Conservation (phyloP, 2,888 invertebrate genomes). For the Patella caerulea region DNA sequence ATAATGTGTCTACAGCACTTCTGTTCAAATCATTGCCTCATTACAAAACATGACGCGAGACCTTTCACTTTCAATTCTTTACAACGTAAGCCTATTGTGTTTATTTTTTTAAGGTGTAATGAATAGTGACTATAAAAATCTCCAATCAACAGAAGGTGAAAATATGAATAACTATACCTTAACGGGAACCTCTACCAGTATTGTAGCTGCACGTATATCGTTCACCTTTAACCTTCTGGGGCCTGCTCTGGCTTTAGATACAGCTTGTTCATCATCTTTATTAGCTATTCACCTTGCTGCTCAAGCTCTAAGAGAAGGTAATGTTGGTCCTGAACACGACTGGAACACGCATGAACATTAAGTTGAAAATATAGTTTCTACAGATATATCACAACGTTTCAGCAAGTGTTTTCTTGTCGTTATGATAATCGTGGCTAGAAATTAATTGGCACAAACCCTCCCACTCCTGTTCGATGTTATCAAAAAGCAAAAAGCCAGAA, state of each 20-base stretch:
- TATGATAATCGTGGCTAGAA: no score
- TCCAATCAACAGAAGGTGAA: neutral
- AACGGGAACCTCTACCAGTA: conserved; percentile 29
- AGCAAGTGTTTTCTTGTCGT: no score
- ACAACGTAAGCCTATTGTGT: no score
- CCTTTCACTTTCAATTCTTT: no score
- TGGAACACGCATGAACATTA: no score
- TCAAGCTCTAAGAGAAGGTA: conserved; percentile 45
- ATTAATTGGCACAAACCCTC: no score
- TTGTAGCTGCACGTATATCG: conserved; percentile 37
- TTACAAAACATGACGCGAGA: neutral
- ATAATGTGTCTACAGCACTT: no score
- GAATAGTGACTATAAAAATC: conserved; percentile 24
- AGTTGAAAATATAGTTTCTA: no score
- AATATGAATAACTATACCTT: conserved; percentile 28
- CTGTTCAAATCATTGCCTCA: no score
- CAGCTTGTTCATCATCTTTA: conserved; percentile 45
- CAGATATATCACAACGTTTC: no score
- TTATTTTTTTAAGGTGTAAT: conserved; percentile 9
- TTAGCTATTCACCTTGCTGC: conserved; percentile 54
- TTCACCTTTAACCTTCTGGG: conserved; percentile 41
- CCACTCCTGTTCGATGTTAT: no score
- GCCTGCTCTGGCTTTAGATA: conserved; percentile 43
- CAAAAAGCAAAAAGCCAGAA: no score
- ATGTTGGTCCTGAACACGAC: neutral